Percentiles rank a stretch among this genome's conserved stretches.
Evolutionary conservation across 2,113 vertebrate genomes (phyloP).

Genomic region (Anhinga anhinga): DNA sequence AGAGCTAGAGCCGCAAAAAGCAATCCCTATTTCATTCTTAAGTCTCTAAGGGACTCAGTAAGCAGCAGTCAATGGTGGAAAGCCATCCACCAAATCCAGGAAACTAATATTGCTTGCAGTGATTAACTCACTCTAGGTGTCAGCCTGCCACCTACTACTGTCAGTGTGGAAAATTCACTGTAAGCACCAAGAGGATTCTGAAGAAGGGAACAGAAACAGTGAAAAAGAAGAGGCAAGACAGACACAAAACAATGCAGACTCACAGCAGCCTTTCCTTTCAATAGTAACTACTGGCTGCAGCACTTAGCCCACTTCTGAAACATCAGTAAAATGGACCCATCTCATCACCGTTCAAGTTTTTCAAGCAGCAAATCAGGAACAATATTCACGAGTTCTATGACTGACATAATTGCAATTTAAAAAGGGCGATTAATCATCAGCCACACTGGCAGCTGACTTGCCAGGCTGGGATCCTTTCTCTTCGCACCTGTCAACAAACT

Average conservation of each 20-base stretch:
- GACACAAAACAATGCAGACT: neutral
- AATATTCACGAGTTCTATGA: slow-evolving; percentile 75
- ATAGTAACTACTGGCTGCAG: neutral
- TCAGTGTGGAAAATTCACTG: neutral
- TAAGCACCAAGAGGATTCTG: neutral
- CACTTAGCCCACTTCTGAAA: neutral
- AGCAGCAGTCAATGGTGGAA: neutral
- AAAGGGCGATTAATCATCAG: slow-evolving; percentile 81
- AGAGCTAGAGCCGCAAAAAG: neutral
- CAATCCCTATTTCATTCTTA: neutral
- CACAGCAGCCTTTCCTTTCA: neutral
- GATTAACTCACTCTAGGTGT: neutral
- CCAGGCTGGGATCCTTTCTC: slow-evolving; percentile 34
- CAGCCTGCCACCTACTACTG: neutral
- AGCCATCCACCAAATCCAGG: neutral
- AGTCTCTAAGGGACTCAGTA: neutral
- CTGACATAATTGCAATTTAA: slow-evolving; percentile 83
- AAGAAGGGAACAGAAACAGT: slow-evolving; percentile 1
- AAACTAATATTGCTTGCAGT: neutral
- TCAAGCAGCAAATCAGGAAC: slow-evolving; percentile 75
- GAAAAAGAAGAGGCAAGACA: neutral
- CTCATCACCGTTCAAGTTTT: slow-evolving; percentile 68
- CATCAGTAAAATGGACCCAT: slow-evolving; percentile 5
- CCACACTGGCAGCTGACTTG: slow-evolving; percentile 53
- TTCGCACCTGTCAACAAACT: slow-evolving; percentile 37